Conservation (phyloP, 92 coral and sea anemone species). For the Porites divaricata region DNA sequence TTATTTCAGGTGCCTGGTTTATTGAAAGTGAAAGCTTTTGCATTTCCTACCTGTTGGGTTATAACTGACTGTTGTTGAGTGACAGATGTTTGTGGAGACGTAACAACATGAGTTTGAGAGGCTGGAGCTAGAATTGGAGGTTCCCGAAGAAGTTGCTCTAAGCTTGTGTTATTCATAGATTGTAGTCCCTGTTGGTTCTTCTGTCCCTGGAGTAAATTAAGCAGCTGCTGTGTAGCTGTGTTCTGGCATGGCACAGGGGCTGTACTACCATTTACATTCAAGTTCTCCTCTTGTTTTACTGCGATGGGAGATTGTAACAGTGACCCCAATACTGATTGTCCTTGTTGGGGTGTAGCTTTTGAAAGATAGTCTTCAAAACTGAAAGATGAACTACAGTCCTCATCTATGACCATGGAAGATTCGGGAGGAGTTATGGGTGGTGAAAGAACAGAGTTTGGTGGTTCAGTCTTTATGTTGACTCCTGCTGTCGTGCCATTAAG, state of each 20-base stretch:
- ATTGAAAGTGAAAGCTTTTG: too few relatives aligned
- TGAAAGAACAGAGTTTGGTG: slow-evolving; percentile 52
- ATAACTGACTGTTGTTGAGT: slow-evolving; percentile 20
- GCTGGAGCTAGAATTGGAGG: slow-evolving; percentile 41
- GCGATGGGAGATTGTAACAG: slow-evolving; percentile 19
- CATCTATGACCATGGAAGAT: slow-evolving; percentile 63
- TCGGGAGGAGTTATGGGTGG: slow-evolving; percentile 90
- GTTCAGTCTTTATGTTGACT: slow-evolving; percentile 63
- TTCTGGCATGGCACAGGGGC: background rate
- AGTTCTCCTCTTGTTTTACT: slow-evolving; percentile 46
- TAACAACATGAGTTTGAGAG: slow-evolving; percentile 32
- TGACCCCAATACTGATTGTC: slow-evolving; percentile 32
- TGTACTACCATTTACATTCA: background rate
- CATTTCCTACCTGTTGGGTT: slow-evolving; percentile 24
- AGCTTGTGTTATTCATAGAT: slow-evolving; percentile 26
- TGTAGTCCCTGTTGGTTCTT: slow-evolving; percentile 25
- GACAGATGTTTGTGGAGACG: slow-evolving; percentile 30
- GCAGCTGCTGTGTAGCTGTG: slow-evolving; percentile 17
- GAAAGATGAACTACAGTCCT: slow-evolving; percentile 51
- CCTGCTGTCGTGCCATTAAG: slow-evolving; percentile 6
- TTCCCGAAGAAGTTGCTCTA: slow-evolving; percentile 43
- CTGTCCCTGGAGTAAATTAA: slow-evolving; percentile 39
- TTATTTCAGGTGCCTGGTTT: too few relatives aligned
- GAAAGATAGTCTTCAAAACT: slow-evolving; percentile 27
- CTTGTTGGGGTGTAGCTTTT: slow-evolving; percentile 20